Percentiles rank a stretch among this genome's conserved stretches.
Conservation (phyloP, 2,113 vertebrate species). For the Zapus hudsonius region DNA sequence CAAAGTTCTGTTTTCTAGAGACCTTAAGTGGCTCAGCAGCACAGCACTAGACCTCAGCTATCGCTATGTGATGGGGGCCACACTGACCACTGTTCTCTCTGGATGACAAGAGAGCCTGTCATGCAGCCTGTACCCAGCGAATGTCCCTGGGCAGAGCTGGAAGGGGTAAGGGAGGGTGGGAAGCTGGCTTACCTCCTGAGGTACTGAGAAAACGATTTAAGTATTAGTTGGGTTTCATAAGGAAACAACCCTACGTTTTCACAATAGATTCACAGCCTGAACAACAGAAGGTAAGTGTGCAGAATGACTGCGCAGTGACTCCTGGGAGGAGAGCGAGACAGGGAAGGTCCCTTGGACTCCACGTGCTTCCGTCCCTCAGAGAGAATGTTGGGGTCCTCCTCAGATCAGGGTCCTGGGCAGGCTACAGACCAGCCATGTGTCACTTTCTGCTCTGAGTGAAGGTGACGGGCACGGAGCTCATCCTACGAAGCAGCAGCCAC, state of each 20-base stretch:
- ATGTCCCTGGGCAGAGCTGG: accelerated
- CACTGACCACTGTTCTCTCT: not conserved
- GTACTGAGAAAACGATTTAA: not conserved
- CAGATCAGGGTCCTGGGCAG: not conserved
- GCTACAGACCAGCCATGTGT: no score
- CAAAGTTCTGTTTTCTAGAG: not conserved
- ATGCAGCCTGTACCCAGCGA: not conserved
- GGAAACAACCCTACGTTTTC: not conserved
- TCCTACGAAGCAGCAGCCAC: accelerated
- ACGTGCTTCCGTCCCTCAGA: not conserved
- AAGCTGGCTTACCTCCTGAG: not conserved
- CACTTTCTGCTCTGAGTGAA: not conserved
- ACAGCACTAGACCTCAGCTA: not conserved
- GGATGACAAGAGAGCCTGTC: not conserved
- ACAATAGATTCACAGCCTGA: not conserved
- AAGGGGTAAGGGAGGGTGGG: accelerated
- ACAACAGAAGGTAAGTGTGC: not conserved
- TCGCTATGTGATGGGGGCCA: not conserved
- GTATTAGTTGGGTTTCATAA: not conserved
- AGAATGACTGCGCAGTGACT: no score
- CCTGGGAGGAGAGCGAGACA: not conserved
- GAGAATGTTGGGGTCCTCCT: not conserved
- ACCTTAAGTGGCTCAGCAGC: not conserved
- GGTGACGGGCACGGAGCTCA: no score
- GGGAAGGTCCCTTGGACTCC: not conserved